Conservation (phyloP, 2,888 invertebrate genomes). For the Mystacides longicornis region DNA sequence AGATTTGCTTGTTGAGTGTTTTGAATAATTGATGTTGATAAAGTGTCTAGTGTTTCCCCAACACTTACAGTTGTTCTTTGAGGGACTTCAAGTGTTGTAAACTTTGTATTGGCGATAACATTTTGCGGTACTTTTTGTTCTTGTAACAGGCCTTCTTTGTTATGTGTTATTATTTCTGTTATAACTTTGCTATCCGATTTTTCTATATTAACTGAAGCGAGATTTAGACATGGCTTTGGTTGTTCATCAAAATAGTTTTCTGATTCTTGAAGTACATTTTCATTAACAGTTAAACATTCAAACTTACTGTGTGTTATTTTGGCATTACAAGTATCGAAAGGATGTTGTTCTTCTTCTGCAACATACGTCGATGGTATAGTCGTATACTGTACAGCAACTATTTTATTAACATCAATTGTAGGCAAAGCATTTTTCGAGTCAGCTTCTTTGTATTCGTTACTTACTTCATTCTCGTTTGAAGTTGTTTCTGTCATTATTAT, state of each 20-base stretch:
- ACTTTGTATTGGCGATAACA: slow-evolving; percentile 9
- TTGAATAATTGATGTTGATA: slow-evolving; percentile 18
- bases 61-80: slow-evolving; percentile 12
- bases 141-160: slow-evolving; percentile 13
- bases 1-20: slow-evolving; percentile 28
- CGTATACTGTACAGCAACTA: slow-evolving; percentile 30
- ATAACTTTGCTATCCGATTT: slow-evolving; percentile 14
- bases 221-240: slow-evolving; percentile 12
- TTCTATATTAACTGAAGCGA: slow-evolving; percentile 18
- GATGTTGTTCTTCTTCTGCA: slow-evolving; percentile 12
- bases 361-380: slow-evolving; percentile 30
- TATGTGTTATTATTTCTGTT: slow-evolving; percentile 26
- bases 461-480: slow-evolving; percentile 32
- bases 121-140: slow-evolving; percentile 12
- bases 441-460: slow-evolving; percentile 6
- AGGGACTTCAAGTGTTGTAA: slow-evolving; percentile 12
- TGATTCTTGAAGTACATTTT: slow-evolving; percentile 29
- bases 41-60: slow-evolving; percentile 14
- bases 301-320: slow-evolving; percentile 11
- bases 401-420: slow-evolving; percentile 30
- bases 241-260: slow-evolving; percentile 29
- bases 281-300: slow-evolving; percentile 14
- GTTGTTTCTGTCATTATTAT: slow-evolving; percentile 37
- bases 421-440: slow-evolving; percentile 25
- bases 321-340: slow-evolving; percentile 12